Percentiles rank a stretch among this genome's conserved stretches.
Conservation (phyloP, 2,888 invertebrate species). For the Drosophila kuntzei region DNA sequence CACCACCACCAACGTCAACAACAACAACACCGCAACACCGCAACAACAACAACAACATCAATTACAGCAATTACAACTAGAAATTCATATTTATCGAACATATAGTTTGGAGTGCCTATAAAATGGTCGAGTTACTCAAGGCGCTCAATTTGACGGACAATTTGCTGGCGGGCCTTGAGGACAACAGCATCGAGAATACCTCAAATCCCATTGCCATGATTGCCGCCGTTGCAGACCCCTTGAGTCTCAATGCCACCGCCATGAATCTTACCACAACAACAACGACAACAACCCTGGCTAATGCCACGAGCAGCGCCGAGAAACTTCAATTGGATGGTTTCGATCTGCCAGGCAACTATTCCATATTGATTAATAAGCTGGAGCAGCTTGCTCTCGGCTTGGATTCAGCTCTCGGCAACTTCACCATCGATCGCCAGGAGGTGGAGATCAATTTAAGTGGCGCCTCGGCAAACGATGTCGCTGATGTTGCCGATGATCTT, state of each 20-base stretch:
- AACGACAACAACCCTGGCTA: slow-evolving; percentile 23
- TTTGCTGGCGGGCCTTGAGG: slow-evolving; percentile 69
- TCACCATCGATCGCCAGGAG: slow-evolving; percentile 81
- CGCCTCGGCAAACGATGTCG: slow-evolving; percentile 58
- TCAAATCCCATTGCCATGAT: slow-evolving; percentile 35
- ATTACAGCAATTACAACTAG: slow-evolving; percentile 9
- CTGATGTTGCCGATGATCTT: slow-evolving; percentile 64
- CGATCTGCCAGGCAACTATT: slow-evolving; percentile 83
- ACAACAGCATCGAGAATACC: slow-evolving; percentile 47
- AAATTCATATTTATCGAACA: background rate
- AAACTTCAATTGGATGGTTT: slow-evolving; percentile 77
- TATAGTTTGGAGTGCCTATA: slow-evolving; percentile 7
- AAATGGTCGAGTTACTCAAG: slow-evolving; percentile 75
- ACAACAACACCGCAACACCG: slow-evolving; percentile 1
- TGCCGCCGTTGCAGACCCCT: too few relatives aligned
- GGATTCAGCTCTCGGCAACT: slow-evolving; percentile 81
- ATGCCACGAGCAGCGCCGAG: slow-evolving; percentile 63
- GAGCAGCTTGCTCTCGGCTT: slow-evolving; percentile 83
- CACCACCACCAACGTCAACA: slow-evolving; percentile 8
- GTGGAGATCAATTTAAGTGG: slow-evolving; percentile 78
- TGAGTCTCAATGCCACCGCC: slow-evolving; percentile 43
- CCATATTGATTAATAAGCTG: slow-evolving; percentile 83
- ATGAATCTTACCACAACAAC: slow-evolving; percentile 35
- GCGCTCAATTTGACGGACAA: slow-evolving; percentile 70
- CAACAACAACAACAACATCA: slow-evolving; percentile 11